Conservation (phyloP, 2,888 invertebrate species). For the Gymnoscelis rufifasciata region DNA sequence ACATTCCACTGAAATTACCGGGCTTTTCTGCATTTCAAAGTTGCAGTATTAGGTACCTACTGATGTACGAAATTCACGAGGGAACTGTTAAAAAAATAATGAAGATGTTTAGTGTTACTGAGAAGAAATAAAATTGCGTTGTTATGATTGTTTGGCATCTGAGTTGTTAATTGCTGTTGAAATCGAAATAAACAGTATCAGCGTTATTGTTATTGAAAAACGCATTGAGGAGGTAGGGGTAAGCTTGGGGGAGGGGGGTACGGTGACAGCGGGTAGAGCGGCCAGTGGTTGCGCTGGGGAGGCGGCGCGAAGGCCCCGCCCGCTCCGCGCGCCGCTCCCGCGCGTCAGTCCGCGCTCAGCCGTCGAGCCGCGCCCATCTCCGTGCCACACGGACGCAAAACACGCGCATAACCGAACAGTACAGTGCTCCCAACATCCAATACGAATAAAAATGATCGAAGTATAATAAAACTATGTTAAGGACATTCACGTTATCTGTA, state of each 20-base stretch:
- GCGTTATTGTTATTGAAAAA: conserved; percentile 63
- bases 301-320: conserved; percentile 48
- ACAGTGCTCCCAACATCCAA: conserved; percentile 29
- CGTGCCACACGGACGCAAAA: conserved; percentile 29
- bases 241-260: conserved; percentile 36
- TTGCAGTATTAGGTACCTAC: too few relatives aligned
- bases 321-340: conserved; percentile 48
- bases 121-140: too few relatives aligned
- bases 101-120: too few relatives aligned
- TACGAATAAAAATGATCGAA: not conserved
- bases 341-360: conserved; percentile 69
- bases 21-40: not conserved
- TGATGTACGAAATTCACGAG: too few relatives aligned
- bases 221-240: conserved; percentile 41
- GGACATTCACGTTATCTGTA: conserved; percentile 41
- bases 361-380: conserved; percentile 51
- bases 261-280: conserved; percentile 66
- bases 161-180: conserved; percentile 26
- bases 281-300: conserved; percentile 59
- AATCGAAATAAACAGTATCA: conserved; percentile 41
- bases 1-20: too few relatives aligned
- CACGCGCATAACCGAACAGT: conserved; percentile 38
- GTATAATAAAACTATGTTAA: conserved; percentile 42
- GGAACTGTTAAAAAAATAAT: too few relatives aligned
- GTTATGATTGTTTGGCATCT: not conserved